Evolutionary conservation across 2,797 vertebrate species (phyloP), one percentile per base, ranked within the genome.

Genomic region (Lophius americanus): DNA sequence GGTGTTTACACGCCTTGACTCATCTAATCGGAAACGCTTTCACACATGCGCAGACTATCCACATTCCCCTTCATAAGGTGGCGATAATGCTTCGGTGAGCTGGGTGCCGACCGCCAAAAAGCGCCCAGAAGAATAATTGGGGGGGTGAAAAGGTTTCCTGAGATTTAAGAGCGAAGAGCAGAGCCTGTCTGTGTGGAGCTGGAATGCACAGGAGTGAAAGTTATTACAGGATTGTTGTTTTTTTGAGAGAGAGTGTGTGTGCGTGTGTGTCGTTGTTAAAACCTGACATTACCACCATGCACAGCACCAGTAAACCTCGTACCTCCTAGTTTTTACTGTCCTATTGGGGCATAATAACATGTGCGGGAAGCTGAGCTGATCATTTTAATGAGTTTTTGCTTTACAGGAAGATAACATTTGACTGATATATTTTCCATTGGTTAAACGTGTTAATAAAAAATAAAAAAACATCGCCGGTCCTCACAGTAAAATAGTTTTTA

Each of bases 341-440:
- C 7, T 32, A 13, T 44, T 42, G 52, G 44, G 51, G 41, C n/a
- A 33, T 23, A 55, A 33, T 39, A 65, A 63, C 42, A 14, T 63
- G 71, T 55, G 52, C 2, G 48, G 42, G n/a, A 56, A 37, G 3
- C 32, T 64, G 51, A n/a, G 58, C 52, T 51, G 10, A 47, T 68
- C 13, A 65, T 79, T 79, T 81, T 50, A 67, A 73, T 68, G 41
- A 73, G 48, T 77, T 85, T 67, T 70, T 60, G 32, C 41, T 57
- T 60, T n/a, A 12, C 41, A 13, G 6, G 35, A 51, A 58, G 64
- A 78, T 64, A 39, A 51, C 64, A 10, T 78, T 60, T 53, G 55
- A 77, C 71, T 85, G 75, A 55, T 68, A 73, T 78, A 75, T 4
- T 9, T 50, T 11, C 36, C 11, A 48, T 39, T 51, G 36, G 47